Conservation (phyloP, 2,888 invertebrate species). For the Plusia festucae region DNA sequence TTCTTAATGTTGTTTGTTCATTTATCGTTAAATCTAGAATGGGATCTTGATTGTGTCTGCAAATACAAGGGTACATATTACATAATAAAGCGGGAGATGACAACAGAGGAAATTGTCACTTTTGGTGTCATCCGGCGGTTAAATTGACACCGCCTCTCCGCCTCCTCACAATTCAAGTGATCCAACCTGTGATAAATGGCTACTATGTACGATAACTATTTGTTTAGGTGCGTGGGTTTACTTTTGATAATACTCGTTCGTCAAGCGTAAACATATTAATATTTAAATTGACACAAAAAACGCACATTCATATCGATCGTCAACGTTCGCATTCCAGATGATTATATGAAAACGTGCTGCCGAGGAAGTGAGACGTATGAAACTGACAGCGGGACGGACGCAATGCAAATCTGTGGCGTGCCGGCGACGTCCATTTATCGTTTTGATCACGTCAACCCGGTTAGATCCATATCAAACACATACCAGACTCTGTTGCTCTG, state of each 20-base stretch:
- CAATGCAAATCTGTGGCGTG: slow-evolving; percentile 83
- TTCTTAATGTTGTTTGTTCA: slow-evolving; percentile 49
- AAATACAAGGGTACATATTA: slow-evolving; percentile 29
- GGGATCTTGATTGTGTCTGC: slow-evolving; percentile 38
- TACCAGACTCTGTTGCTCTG: slow-evolving; percentile 71
- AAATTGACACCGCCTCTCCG: slow-evolving; percentile 72
- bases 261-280: slow-evolving; percentile 22
- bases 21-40: slow-evolving; percentile 45
- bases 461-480: slow-evolving; percentile 61
- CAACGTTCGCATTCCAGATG: slow-evolving; percentile 72
- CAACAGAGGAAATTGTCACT: slow-evolving; percentile 77
- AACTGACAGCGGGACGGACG: slow-evolving; percentile 79
- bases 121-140: slow-evolving; percentile 74
- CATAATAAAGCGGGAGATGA: slow-evolving; percentile 50
- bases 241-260: slow-evolving; percentile 25
- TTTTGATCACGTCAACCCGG: slow-evolving; percentile 69
- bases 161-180: slow-evolving; percentile 63
- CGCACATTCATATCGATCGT: slow-evolving; percentile 59
- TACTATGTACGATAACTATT: slow-evolving; percentile 17
- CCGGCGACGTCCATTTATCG: slow-evolving; percentile 74
- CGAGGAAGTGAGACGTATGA: slow-evolving; percentile 76
- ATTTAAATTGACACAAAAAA: slow-evolving; percentile 53
- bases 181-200: slow-evolving; percentile 39
- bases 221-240: slow-evolving; percentile 15
- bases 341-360: slow-evolving; percentile 70